Conservation (phyloP, 2,113 vertebrate species). For the Porphyrio hochstetteri region DNA sequence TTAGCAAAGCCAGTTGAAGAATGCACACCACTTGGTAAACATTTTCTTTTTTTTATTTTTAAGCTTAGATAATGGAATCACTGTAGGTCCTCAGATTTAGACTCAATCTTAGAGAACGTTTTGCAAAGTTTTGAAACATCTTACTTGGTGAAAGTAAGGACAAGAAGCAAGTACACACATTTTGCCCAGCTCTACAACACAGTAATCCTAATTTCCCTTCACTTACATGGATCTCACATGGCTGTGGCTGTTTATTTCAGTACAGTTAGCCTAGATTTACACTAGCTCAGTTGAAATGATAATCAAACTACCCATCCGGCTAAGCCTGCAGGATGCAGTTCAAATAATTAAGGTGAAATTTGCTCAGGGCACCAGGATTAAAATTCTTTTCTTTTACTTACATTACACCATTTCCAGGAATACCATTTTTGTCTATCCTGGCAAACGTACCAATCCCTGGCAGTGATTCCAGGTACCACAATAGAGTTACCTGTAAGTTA, state of each 20-base stretch:
- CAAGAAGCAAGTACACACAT: rapidly evolving
- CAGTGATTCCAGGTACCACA: background rate
- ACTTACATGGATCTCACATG: background rate
- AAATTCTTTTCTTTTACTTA: background rate
- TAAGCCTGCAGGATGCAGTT: background rate
- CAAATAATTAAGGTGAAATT: background rate
- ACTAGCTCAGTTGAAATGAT: background rate
- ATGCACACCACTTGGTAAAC: rapidly evolving
- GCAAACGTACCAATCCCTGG: background rate
- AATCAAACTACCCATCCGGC: background rate
- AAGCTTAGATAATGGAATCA: background rate
- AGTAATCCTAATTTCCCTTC: background rate
- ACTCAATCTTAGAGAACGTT: background rate
- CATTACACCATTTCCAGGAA: background rate
- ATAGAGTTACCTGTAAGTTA: background rate
- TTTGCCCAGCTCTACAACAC: background rate
- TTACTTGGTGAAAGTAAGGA: background rate
- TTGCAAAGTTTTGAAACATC: background rate
- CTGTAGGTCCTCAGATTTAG: background rate
- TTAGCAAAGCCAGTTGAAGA: background rate
- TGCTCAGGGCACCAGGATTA: background rate
- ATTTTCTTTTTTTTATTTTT: background rate
- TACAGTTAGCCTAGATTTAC: background rate
- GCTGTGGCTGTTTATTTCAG: background rate
- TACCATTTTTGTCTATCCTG: rapidly evolving